These are phyloP conservation scores for Buphagus erythrorhynchus DNA, from an alignment of 2,797 vertebrate species.

Conservation along the genomic window DNA sequence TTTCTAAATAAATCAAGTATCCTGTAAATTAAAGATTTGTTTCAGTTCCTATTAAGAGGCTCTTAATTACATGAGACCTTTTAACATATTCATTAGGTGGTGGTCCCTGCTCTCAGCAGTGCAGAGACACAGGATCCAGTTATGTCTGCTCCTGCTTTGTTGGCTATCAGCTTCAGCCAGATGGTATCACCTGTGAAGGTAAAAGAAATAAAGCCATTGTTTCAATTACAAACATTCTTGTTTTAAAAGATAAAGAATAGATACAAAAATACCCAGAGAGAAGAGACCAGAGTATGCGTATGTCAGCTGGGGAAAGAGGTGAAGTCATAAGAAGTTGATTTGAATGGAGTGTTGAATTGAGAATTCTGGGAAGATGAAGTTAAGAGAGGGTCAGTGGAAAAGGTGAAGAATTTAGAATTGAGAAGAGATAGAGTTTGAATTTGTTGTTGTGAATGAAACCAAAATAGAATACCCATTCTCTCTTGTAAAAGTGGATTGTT, in stretches of 20 bases:
- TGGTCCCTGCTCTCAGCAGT: slow-evolving; percentile 88
- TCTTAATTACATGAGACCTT: neutral
- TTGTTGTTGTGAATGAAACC: neutral
- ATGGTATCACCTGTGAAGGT: slow-evolving; percentile 92
- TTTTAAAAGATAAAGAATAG: neutral
- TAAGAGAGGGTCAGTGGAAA: neutral
- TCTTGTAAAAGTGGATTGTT: neutral
- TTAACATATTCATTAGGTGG: slow-evolving; percentile 75
- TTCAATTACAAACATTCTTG: neutral
- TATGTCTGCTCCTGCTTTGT: slow-evolving; percentile 87
- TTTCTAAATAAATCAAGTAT: neutral
- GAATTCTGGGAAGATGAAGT: neutral
- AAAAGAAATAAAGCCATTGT: neutral
- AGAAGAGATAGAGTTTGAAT: neutral
- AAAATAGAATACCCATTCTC: neutral
- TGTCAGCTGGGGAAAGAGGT: neutral
- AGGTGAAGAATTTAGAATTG: neutral
- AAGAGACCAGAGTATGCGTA: neutral
- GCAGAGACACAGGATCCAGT: slow-evolving; percentile 80
- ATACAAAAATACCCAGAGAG: neutral
- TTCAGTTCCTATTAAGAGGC: neutral
- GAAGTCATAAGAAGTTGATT: neutral
- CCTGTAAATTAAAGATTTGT: neutral
- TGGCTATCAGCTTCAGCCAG: slow-evolving; percentile 89
- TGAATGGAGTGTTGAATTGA: neutral